Evolutionary conservation across 2,797 vertebrate genomes (phyloP), one percentile per base, ranked within the genome.

Genomic region (Phoeniculus purpureus): DNA sequence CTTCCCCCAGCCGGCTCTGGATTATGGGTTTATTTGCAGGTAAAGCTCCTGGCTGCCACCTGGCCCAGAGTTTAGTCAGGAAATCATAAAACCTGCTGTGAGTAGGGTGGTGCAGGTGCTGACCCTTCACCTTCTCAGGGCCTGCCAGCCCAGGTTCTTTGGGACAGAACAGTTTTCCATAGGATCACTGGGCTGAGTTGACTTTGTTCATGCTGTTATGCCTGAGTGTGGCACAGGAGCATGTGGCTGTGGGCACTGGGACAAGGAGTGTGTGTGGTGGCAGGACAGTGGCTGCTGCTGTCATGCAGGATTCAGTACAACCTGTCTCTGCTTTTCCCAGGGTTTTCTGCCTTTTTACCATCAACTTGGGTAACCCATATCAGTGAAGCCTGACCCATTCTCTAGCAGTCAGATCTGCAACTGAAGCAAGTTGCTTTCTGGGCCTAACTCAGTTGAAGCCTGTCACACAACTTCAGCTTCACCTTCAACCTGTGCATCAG

Each of bases 21-120:
- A 40, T 79, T 72, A 27, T 54, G 70, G 64, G 90, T 54, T 40
- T 54, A n/a, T 40, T 92, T 89, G 79, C 79, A 68, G 82, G 48
- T 78, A 9, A 2, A 1, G 4, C 68, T 87, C 34, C 81, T 54
- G 75, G 64, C 84, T 87, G 87, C 58, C 72, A 80, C 79, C 81
- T 82, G 74, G 61, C 62, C 1, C 3, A 45, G 27, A 25, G 34
- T 61, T 82, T 22, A 80, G 32, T 45, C 78, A 70, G 64, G 60
- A 93, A 92, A 54, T 66, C 52, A 21, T 81, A 54, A 92, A 77
- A 22, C 16, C 34, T 1, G 7, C 74, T 1, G 4, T 1, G 2
- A 73, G 43, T 47, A 14, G 22, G 6, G 15, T 4, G 2, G 9
- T 13, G 25, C 1, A 0, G n/a, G 40, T 9, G 10, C 58, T 50